Evolutionary conservation across 35 echinoderm and acorn worm species (phyloP), one percentile per base, ranked within the genome.

Genomic region (Apostichopus japonicus): DNA sequence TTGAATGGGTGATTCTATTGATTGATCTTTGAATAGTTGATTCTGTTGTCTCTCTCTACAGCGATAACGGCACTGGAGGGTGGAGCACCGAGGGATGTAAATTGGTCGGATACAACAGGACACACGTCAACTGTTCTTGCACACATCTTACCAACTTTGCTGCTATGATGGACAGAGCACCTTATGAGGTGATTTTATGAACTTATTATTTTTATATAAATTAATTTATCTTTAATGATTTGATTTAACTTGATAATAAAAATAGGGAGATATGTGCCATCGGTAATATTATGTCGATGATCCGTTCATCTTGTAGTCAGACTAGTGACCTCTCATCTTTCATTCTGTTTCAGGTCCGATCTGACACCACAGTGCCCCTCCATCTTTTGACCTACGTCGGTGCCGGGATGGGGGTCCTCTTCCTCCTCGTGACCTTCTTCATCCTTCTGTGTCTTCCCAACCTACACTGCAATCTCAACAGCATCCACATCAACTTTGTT

Each of bases 141-240:
- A 93, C 56, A 72, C 97, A 99, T 90, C 88, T 99, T 2, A 99
- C 95, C 55, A 96, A 96, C 90, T 96, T 99, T 93, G 97, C 97
- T 88, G 95, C 94, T 17, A 87, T 99, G 78, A 96, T 99, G 95
- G 95, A 96, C 84, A 92, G 77, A 25, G 79, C 93, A 59, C 87
- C 93, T 51, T 80, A 90, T 52, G 44, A 56, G 90, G 95, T 96
- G 63, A 88, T 77, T 57, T 44, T 44, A 44, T 44, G 33, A 44
- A 44, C 19, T 84, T 76, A 19, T 83, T 9, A 84, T 7, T 33
- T 33, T 33, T 33, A 33, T 33, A 1, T 33, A 33, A 33, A 44
- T 44, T 44, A 44, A 44, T 44, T 44, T 44, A 44, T 44, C 33
- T 4, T 44, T 44, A 44, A 4, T 44, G 2, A 44, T 44, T 44